These are phyloP conservation scores for Leptinotarsa defecta DNA, from an alignment of 1,140 invertebrate species.

Conservation along the genomic window DNA sequence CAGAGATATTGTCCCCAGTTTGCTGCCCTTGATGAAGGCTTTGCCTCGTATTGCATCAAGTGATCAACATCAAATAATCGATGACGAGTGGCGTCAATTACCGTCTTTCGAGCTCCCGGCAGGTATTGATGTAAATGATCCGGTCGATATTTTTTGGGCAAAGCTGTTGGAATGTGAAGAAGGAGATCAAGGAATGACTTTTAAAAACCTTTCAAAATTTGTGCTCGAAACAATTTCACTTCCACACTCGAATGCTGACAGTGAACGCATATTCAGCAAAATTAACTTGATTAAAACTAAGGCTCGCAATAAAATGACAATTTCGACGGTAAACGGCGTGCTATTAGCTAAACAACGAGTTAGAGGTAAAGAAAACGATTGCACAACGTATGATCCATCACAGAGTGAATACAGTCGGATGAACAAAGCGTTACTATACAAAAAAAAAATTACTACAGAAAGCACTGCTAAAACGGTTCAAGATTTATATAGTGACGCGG, in stretches of 20 bases:
- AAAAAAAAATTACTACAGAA: conserved; percentile 4
- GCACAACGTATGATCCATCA: conserved; percentile 2
- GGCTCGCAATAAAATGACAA: not conserved
- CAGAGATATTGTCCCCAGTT: conserved; percentile 6
- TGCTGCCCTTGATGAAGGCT: not conserved
- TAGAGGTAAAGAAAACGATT: conserved; percentile 3
- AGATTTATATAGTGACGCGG: conserved; percentile 3
- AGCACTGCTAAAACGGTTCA: not conserved
- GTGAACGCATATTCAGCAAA: not conserved
- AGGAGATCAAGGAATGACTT: not conserved
- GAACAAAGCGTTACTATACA: conserved; percentile 3
- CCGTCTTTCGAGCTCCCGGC: not conserved
- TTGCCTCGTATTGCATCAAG: not conserved
- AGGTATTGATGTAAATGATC: not conserved
- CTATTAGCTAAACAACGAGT: conserved; percentile 3
- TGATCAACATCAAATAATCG: not conserved
- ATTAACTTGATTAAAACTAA: conserved; percentile 8
- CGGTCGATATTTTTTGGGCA: conserved; percentile 4
- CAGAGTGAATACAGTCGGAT: conserved; percentile 2
- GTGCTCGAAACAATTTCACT: not conserved
- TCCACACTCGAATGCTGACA: not conserved
- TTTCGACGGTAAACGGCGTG: conserved; percentile 2
- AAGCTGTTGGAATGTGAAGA: not conserved
- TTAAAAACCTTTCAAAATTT: conserved; percentile 1
- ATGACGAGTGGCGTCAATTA: conserved; percentile 2